phyloP scores from a whole-genome alignment of 2,113 vertebrate genomes.

The Menidia beryllina region DNA sequence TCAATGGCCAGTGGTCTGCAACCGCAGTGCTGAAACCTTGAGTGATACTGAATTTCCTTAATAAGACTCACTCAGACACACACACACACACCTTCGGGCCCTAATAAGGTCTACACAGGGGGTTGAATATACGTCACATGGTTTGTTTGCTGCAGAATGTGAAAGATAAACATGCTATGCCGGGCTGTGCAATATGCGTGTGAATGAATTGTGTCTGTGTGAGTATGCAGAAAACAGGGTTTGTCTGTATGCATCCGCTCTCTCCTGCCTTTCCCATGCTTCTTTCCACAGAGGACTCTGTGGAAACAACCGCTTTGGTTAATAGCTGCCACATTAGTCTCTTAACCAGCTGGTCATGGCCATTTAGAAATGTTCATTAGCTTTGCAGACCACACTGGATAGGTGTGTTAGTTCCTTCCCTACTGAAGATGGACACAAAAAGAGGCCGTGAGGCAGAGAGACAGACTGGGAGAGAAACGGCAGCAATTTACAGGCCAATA shows the following conservation, averaged over 20 bases:
- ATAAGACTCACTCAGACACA: constrained; percentile 66
- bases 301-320: constrained; percentile 82
- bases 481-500: constrained; percentile 62
- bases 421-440: constrained; percentile 46
- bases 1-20: constrained; percentile 83
- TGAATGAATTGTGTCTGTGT: constrained; percentile 12
- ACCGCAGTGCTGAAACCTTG: constrained; percentile 78
- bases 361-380: constrained; percentile 86
- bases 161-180: constrained; percentile 79
- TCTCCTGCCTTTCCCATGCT: constrained; percentile 37
- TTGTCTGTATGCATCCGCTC: constrained; percentile 60
- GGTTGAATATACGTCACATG: constrained; percentile 79
- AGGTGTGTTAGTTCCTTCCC: constrained; percentile 77
- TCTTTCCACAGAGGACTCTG: constrained; percentile 63
- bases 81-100: constrained; percentile 70
- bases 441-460: constrained; percentile 1
- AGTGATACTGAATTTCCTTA: constrained; percentile 83
- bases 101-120: constrained; percentile 80
- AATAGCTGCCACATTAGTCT: constrained; percentile 84
- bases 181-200: constrained; percentile 29
- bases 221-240: constrained; percentile 19
- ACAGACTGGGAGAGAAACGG: constrained; percentile 37
- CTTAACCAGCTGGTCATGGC: constrained; percentile 84
- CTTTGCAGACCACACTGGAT: constrained; percentile 71
- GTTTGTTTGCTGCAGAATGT: constrained; percentile 83